phyloP scores from a whole-genome alignment of 2,113 vertebrate genomes.

The Gadus macrocephalus region DNA sequence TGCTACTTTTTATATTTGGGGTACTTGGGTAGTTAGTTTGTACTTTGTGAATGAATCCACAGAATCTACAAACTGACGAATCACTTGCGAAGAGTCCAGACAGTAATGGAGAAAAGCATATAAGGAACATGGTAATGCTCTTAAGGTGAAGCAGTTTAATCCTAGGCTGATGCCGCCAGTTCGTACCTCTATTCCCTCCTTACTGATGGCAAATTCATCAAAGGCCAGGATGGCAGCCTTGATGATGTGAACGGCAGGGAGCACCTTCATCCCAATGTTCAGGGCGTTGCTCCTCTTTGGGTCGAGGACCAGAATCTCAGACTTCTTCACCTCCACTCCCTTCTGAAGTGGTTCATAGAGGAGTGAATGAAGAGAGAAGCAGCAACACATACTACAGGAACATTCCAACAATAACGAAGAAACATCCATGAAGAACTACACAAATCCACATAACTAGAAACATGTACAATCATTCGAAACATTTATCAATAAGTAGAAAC shows the following conservation, averaged over 20 bases:
- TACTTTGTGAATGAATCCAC: no score
- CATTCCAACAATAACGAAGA: no score
- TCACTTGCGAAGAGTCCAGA: no score
- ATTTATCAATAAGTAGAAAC: no score
- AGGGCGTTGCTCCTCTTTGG: slow-evolving; percentile 93
- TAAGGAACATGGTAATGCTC: slow-evolving; percentile 5
- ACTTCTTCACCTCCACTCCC: slow-evolving; percentile 78
- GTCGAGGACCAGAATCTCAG: slow-evolving; percentile 83
- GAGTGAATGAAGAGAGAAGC: not conserved
- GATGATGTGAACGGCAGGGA: slow-evolving; percentile 89
- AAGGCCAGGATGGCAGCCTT: slow-evolving; percentile 89
- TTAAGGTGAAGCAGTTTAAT: not conserved
- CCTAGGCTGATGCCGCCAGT: not conserved
- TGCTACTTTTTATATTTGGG: no score
- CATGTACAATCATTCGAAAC: no score
- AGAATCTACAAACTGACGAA: no score
- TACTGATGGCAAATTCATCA: slow-evolving; percentile 93
- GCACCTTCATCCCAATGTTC: slow-evolving; percentile 92
- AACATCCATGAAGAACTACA: no score
- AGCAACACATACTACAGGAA: no score
- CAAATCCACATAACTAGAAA: no score
- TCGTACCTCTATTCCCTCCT: slow-evolving; percentile 92
- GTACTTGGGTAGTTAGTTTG: no score
- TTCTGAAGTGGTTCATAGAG: slow-evolving; percentile 69
- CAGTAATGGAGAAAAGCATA: not conserved